phyloP scores from a whole-genome alignment of 1,140 invertebrate species.

The Aphis gossypii region DNA sequence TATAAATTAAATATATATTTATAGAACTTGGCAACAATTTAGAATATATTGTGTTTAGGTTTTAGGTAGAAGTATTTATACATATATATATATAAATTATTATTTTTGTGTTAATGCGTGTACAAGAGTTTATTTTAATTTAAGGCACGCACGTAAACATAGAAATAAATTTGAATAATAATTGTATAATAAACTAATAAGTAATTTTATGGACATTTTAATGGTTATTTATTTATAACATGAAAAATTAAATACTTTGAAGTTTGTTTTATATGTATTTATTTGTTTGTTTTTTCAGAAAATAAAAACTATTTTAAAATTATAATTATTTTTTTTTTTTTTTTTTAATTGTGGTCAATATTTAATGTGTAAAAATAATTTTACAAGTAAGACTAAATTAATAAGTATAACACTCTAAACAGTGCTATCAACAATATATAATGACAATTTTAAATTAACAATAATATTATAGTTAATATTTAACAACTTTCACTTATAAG shows the following conservation, averaged over 20 bases:
- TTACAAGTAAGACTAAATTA: neutral
- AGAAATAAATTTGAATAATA: slow-evolving; percentile 13
- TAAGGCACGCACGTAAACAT: neutral
- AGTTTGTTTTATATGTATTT: neutral
- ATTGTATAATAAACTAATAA: slow-evolving; percentile 11
- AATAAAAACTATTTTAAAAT: neutral
- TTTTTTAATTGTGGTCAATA: neutral
- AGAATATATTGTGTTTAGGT: neutral
- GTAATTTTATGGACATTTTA: slow-evolving; percentile 10
- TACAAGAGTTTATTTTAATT: slow-evolving; percentile 1
- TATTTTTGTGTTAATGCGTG: neutral
- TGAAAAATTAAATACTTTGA: neutral
- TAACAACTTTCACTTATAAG: neutral
- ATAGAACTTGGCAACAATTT: neutral
- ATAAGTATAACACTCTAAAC: neutral
- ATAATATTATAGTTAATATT: neutral
- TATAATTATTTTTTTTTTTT: no score
- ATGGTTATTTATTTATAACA: slow-evolving; percentile 5
- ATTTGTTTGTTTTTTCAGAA: neutral
- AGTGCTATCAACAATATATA: neutral
- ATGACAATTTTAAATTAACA: neutral
- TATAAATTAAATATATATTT: neutral
- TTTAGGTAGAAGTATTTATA: neutral
- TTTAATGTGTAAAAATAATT: neutral
- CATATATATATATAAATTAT: neutral